Evolutionary conservation across 2,888 invertebrate species (phyloP).

Genomic region (Epinotia ramella): DNA sequence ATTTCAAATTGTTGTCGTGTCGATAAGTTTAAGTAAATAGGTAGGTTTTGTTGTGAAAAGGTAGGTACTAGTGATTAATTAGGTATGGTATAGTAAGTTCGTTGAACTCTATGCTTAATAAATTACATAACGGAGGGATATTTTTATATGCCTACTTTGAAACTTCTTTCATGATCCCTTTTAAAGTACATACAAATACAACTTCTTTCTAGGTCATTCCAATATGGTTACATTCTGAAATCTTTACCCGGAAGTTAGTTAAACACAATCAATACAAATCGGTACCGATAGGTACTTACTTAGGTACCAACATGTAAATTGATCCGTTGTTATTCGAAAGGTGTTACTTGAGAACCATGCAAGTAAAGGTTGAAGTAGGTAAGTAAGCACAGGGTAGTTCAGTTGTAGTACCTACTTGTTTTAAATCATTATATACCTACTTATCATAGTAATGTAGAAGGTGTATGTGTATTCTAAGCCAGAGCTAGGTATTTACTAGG

Average conservation of each 20-base stretch:
- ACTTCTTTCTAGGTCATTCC: neutral
- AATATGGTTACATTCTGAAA: neutral
- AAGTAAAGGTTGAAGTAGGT: neutral
- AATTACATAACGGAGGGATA: neutral
- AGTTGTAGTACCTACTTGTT: too few species aligned
- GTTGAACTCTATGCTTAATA: neutral
- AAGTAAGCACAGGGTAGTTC: neutral
- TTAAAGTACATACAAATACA: neutral
- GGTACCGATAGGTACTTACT: too few species aligned
- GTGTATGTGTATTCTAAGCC: too few species aligned
- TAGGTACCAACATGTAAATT: neutral
- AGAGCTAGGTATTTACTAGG: too few species aligned
- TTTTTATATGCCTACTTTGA: neutral
- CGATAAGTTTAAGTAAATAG: too few species aligned
- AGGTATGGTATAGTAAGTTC: too few species aligned
- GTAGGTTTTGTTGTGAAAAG: too few species aligned
- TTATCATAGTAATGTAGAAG: too few species aligned
- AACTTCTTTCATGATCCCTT: neutral
- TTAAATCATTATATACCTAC: too few species aligned
- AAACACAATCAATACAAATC: neutral
- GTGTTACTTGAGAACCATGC: slow-evolving; percentile 11
- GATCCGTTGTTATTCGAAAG: slow-evolving; percentile 17
- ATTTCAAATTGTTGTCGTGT: too few species aligned
- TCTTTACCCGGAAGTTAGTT: neutral
- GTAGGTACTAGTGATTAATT: too few species aligned